phyloP scores from a whole-genome alignment of 2,113 vertebrate genomes.

The Gobiocypris rarus region DNA sequence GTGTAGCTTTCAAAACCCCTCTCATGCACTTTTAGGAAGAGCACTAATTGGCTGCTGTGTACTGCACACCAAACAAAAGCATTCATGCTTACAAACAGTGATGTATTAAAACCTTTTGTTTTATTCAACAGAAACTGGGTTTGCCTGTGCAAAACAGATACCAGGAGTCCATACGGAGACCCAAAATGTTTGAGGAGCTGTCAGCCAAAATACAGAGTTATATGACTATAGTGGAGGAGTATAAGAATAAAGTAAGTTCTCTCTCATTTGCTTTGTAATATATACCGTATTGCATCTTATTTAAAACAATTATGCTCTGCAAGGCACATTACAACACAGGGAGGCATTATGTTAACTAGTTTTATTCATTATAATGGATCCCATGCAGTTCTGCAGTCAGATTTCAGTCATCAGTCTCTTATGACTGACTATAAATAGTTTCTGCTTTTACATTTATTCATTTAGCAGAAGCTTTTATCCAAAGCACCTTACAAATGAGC shows the following conservation, averaged over 20 bases:
- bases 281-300: too few relatives aligned
- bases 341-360: background rate
- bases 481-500: slow-evolving; percentile 11
- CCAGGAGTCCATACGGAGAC: slow-evolving; percentile 77
- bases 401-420: background rate
- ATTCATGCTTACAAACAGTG: slow-evolving; percentile 22
- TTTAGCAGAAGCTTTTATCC: slow-evolving; percentile 18
- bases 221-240: slow-evolving; percentile 75
- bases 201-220: slow-evolving; percentile 77
- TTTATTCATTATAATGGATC: background rate
- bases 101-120: slow-evolving; percentile 39
- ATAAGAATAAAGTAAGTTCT: slow-evolving; percentile 70
- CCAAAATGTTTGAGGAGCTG: slow-evolving; percentile 75
- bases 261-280: slow-evolving; percentile 8
- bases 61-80: slow-evolving; percentile 12
- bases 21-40: slow-evolving; percentile 9
- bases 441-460: slow-evolving; percentile 22
- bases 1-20: slow-evolving; percentile 11
- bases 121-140: slow-evolving; percentile 76
- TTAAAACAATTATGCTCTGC: background rate
- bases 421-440: background rate
- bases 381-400: background rate
- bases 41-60: slow-evolving; percentile 41
- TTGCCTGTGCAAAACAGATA: slow-evolving; percentile 77
- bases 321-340: background rate